Evolutionary conservation across 2,797 vertebrate genomes (phyloP), one percentile per base, ranked within the genome.

Genomic region (Neosilurus hyrtlii): DNA sequence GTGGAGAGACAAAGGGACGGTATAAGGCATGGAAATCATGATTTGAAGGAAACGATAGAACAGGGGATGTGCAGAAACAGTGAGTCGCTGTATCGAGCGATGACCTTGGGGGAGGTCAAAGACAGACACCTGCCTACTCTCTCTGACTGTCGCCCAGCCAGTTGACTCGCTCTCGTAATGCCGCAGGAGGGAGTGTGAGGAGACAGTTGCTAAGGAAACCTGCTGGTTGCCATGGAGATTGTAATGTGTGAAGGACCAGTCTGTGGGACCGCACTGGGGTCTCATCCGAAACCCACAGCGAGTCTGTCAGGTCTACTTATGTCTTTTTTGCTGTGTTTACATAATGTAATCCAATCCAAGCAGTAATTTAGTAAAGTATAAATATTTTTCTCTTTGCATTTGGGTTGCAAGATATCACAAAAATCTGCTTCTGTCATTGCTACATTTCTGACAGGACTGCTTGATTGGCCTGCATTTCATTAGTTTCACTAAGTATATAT

Each of bases 41-140:
- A 80, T 63, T 16, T 6, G 43, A 66, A 77, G 20, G 73, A 66
- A 82, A 73, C 22, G 68, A 78, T 4, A 72, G 85, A 84, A 12
- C 22, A 59, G 56, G 74, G 37, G 52, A 81, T 30, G 56, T 54
- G 14, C 67, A 86, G 79, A 85, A 83, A 86, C 88, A 79, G 54
- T 22, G 63, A 83, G 74, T 51, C 83, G 80, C 86, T 82, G 83
- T 82, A 89, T 88, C 90, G 90, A 88, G 89, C 84, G 80, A 81
- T 94, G 93, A 95, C 94, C 94, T 95, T 95, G 94, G 90, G 89
- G 93, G 92, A 94, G 94, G 94, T 95, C 93, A 94, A 88, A 93
- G 90, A 92, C 93, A 93, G 91, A 92, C 93, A 93, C 93, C 93
- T 93, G 90, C 93, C 91, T 92, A 89, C 92, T 94, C 91, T 89